Percentiles rank a stretch among this genome's conserved stretches.
phyloP scores from a whole-genome alignment of 1,140 invertebrate genomes.

The Telenomus remus region DNA sequence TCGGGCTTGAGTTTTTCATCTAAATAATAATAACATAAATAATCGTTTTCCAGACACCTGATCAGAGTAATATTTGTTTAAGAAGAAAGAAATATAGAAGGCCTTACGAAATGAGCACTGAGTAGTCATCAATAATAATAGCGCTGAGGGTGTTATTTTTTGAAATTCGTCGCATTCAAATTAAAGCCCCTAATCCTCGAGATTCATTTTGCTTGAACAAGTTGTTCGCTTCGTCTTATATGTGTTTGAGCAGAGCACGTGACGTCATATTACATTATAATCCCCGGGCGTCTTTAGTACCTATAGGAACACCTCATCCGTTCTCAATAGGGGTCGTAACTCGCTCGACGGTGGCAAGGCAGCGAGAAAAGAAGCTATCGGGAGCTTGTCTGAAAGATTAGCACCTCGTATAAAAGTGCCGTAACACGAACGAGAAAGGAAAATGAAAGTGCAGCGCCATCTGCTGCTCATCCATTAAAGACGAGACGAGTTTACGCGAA shows the following conservation, averaged over 20 bases:
- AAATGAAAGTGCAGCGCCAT: conserved; percentile 40
- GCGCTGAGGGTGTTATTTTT: conserved; percentile 33
- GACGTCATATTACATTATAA: conserved; percentile 72
- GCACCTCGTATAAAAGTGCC: conserved; percentile 74
- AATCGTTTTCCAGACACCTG: too few species aligned
- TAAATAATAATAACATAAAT: too few species aligned
- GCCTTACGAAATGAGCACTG: too few species aligned
- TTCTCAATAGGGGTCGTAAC: conserved; percentile 55
- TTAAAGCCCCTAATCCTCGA: conserved; percentile 44
- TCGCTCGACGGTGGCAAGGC: conserved; percentile 24
- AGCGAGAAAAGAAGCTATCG: conserved; percentile 47
- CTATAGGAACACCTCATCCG: conserved; percentile 56
- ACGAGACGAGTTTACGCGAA: not conserved
- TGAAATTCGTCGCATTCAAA: conserved; percentile 47
- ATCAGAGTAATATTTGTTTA: too few species aligned
- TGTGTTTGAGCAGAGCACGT: conserved; percentile 28
- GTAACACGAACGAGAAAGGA: conserved; percentile 60
- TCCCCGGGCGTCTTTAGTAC: conserved; percentile 64
- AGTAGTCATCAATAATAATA: conserved; percentile 14
- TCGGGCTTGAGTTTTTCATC: too few species aligned
- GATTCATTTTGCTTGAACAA: conserved; percentile 43
- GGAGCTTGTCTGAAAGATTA: conserved; percentile 74
- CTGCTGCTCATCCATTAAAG: conserved; percentile 14
- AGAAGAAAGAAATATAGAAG: too few species aligned
- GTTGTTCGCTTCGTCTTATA: conserved; percentile 47